Base-by-base conservation (phyloP, 2,888 invertebrate species). In the Dryomyza anilis region DNA sequence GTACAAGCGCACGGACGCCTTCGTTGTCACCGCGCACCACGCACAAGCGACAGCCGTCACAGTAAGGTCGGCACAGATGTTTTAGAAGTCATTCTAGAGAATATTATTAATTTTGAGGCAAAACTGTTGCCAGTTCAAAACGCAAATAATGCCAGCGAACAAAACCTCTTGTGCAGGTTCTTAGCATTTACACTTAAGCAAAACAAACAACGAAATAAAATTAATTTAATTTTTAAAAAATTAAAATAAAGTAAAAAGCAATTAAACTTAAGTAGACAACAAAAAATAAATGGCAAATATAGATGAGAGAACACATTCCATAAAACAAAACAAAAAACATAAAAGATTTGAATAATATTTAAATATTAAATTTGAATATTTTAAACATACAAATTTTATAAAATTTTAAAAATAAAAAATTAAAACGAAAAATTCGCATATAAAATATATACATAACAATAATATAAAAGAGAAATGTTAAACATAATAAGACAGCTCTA, bases 31-130 rank as follows among this genome's bases (percentile, higher is more conserved):
- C 74, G 7, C 71, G 76, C 5, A 66, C 46, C 3, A 70, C 64
- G 62, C 73, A 74, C 60, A 80, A 79, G 64, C 68, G 72, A 5
- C 70, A 72, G 72, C 76, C 74, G 29, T 69, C 78, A 46, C 72
- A 78, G 66, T 79, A 33, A 64, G 6, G 36, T 14, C 30, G 36
- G 27, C 29, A 5, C 12, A 12, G 8, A 2, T 16, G n/a, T n/a
- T n/a, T n/a, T n/a, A n/a, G n/a, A n/a, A n/a, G n/a, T n/a, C n/a
- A n/a, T n/a, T n/a, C 39, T 39, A 39, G 16, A 39, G 14, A 14
- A 39, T 33, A 33, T 33, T 39, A 16, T 39, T n/a, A n/a, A n/a
- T n/a, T n/a, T n/a, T n/a, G n/a, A 39, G 39, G 39, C 39, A 39
- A 12, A 7, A n/a, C 14, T 39, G 39, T 39, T 39, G 39, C 39